These are phyloP conservation scores for Atrichornis clamosus DNA, from an alignment of 2,113 vertebrate genomes.

Conservation along the genomic window DNA sequence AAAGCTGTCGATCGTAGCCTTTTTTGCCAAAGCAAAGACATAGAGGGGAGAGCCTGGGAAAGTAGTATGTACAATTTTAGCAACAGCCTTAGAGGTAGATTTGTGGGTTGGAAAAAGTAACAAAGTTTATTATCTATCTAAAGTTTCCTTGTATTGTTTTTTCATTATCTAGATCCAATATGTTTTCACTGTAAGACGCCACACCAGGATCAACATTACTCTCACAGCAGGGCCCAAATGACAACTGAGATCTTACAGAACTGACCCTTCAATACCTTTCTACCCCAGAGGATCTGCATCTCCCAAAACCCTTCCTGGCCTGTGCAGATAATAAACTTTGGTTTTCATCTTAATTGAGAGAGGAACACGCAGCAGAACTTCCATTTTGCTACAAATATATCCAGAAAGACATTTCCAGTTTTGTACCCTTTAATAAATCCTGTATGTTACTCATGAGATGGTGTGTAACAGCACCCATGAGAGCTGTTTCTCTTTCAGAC, in stretches of 20 bases:
- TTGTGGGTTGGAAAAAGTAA: neutral
- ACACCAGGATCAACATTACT: neutral
- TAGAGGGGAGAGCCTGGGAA: neutral
- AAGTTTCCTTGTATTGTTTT: neutral
- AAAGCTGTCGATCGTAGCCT: neutral
- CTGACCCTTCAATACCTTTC: neutral
- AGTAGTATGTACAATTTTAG: neutral
- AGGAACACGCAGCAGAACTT: neutral
- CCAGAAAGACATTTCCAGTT: neutral
- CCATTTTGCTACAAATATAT: neutral
- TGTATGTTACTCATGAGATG: constrained; percentile 22
- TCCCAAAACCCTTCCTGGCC: neutral
- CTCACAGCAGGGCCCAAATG: neutral
- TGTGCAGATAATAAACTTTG: neutral
- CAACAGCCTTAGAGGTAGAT: neutral
- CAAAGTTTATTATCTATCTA: neutral
- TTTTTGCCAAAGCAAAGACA: neutral
- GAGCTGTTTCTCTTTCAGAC: neutral
- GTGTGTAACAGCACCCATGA: neutral
- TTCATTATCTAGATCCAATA: neutral
- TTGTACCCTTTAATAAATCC: neutral
- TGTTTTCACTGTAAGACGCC: neutral
- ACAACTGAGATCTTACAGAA: neutral
- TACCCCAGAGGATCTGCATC: neutral
- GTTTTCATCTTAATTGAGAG: neutral